Percentiles rank a stretch among this genome's conserved stretches.
phyloP scores from a whole-genome alignment of 2,888 invertebrate species.

The Drosophila picticornis region DNA sequence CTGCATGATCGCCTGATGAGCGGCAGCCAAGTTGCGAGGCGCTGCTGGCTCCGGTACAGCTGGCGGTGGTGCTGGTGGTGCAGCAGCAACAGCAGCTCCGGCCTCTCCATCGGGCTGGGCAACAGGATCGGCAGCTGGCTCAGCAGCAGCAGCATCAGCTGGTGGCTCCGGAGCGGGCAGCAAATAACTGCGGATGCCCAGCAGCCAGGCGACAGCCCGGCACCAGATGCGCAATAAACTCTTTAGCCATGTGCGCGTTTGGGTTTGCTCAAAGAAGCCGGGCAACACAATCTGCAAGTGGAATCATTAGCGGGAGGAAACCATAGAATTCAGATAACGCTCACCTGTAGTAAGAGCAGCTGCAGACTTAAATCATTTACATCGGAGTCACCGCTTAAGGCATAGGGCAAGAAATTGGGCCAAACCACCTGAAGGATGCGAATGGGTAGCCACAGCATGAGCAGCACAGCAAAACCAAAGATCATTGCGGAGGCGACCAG shows the following conservation, averaged over 20 bases:
- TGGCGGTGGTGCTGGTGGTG: constrained; percentile 71
- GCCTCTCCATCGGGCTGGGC: constrained; percentile 48
- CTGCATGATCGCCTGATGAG: constrained; percentile 94
- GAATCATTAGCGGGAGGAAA: background rate
- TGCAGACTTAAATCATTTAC: constrained; percentile 98
- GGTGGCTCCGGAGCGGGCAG: constrained; percentile 84
- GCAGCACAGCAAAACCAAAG: constrained; percentile 97
- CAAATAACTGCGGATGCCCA: constrained; percentile 95
- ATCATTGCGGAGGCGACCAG: constrained; percentile 97
- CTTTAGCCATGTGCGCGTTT: constrained; percentile 97
- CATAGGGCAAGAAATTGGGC: constrained; percentile 97
- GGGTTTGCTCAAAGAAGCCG: constrained; percentile 97
- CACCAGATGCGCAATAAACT: constrained; percentile 95
- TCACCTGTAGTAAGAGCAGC: constrained; percentile 93
- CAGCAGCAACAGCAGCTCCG: constrained; percentile 9
- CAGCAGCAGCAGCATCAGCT: constrained; percentile 38
- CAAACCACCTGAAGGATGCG: constrained; percentile 92
- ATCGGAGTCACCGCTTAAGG: constrained; percentile 94
- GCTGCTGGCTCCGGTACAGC: constrained; percentile 72
- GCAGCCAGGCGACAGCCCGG: constrained; percentile 91
- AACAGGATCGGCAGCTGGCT: constrained; percentile 16
- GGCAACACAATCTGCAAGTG: constrained; percentile 93
- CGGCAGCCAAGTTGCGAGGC: constrained; percentile 89
- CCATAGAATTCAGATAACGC: constrained; percentile 17
- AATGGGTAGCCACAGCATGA: constrained; percentile 98